phyloP scores from a whole-genome alignment of 1,140 invertebrate genomes.

The Ectropis grisescens region DNA sequence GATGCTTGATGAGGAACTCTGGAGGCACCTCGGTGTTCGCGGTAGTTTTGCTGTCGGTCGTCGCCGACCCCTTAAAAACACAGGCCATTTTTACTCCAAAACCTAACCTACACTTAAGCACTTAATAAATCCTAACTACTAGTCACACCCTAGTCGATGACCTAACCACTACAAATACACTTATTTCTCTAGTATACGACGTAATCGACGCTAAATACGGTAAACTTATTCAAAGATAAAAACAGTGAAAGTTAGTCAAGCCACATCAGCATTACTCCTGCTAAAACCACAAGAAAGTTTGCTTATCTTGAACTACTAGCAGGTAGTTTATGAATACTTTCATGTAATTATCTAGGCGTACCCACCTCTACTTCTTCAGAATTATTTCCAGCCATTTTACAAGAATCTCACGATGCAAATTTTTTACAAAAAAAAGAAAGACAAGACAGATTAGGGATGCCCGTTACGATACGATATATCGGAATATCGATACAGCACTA shows the following conservation, averaged over 20 bases:
- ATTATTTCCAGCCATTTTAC: conserved; percentile 66
- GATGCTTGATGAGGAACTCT: conserved; percentile 88
- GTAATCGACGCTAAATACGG: too few relatives aligned
- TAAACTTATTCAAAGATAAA: conserved; percentile 32
- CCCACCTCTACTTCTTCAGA: conserved; percentile 64
- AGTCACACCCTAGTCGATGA: too few relatives aligned
- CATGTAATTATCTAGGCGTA: conserved; percentile 16
- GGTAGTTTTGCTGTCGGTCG: conserved; percentile 41
- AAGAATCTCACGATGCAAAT: conserved; percentile 45
- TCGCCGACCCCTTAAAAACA: conserved; percentile 56
- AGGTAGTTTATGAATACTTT: conserved; percentile 19
- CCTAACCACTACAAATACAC: too few relatives aligned
- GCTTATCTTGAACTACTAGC: too few relatives aligned
- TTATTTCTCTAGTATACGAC: too few relatives aligned
- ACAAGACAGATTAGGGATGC: conserved; percentile 25
- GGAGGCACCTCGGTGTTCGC: conserved; percentile 53
- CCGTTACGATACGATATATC: too few relatives aligned
- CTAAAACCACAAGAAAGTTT: too few relatives aligned
- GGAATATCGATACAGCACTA: too few relatives aligned
- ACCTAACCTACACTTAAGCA: conserved; percentile 42
- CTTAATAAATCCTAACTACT: conserved; percentile 1
- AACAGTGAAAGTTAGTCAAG: conserved; percentile 54
- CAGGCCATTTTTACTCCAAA: conserved; percentile 48
- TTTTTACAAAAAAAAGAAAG: conserved; percentile 40
- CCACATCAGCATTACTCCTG: conserved; percentile 57